Conservation (phyloP, 2,797 vertebrate species). For the Girardinus metallicus region DNA sequence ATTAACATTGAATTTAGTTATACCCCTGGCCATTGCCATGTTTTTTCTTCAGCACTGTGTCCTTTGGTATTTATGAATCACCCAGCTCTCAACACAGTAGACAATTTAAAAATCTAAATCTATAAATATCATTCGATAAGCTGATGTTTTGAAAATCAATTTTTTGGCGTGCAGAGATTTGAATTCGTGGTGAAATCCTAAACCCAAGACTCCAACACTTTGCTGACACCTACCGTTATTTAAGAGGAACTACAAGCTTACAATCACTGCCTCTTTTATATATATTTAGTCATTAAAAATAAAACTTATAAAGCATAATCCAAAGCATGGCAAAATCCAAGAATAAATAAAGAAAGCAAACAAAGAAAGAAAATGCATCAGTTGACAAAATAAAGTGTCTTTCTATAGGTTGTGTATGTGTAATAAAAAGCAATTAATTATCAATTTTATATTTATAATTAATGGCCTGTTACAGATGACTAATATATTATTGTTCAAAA, state of each 20-base stretch:
- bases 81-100: no score
- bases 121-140: no score
- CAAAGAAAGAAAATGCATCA: neutral
- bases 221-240: neutral
- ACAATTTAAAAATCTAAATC: no score
- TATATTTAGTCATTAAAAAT: no score
- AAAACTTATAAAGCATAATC: neutral
- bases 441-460: neutral
- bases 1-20: no score
- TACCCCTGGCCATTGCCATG: no score
- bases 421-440: neutral
- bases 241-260: no score
- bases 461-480: neutral
- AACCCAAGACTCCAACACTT: neutral
- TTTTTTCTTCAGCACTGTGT: no score
- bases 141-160: neutral
- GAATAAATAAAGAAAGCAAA: no score
- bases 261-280: no score
- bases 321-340: neutral
- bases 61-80: no score
- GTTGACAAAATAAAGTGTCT: neutral
- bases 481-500: neutral
- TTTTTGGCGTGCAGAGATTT: neutral
- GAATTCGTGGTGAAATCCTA: neutral
- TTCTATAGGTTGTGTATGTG: neutral